Evolutionary conservation across 2,888 invertebrate species (phyloP).

Genomic region (Drosophila kuntzei): DNA sequence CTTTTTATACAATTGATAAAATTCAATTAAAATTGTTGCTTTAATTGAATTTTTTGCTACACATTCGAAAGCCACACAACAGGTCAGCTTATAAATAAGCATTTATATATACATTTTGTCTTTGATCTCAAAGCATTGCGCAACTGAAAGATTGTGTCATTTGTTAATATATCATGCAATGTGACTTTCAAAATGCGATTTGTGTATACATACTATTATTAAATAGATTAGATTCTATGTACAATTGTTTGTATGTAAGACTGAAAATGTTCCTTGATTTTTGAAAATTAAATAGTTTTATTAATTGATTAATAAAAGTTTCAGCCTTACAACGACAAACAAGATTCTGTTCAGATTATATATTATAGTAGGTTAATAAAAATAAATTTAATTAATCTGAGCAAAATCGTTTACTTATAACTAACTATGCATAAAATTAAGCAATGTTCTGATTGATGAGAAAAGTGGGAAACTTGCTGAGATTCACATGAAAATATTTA

Average conservation of each 20-base stretch:
- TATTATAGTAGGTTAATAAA: not conserved
- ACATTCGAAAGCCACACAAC: conserved; percentile 59
- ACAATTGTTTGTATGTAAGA: conserved; percentile 25
- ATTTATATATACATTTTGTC: conserved; percentile 10
- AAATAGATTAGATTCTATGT: conserved; percentile 12
- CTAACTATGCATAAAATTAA: conserved; percentile 52
- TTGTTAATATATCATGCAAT: conserved; percentile 51
- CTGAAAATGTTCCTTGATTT: conserved; percentile 6
- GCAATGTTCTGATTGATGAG: conserved; percentile 17
- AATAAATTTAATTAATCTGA: conserved; percentile 23
- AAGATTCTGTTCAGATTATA: conserved; percentile 25
- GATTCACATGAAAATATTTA: conserved; percentile 16
- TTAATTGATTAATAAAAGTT: not conserved
- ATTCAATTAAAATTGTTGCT: conserved; percentile 47
- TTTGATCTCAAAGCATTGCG: conserved; percentile 32
- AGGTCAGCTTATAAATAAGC: conserved; percentile 18
- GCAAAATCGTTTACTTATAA: conserved; percentile 46
- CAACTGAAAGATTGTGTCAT: conserved; percentile 24
- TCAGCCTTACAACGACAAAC: conserved; percentile 29
- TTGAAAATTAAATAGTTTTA: conserved; percentile 1
- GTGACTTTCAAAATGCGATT: conserved; percentile 59
- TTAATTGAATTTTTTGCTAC: conserved; percentile 50
- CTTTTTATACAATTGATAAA: conserved; percentile 28
- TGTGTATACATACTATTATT: conserved; percentile 17
- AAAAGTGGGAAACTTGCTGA: conserved; percentile 36